Evolutionary conservation across 2,113 vertebrate genomes (phyloP), one percentile per base, ranked within the genome.

Genomic region (Thymallus thymallus): DNA sequence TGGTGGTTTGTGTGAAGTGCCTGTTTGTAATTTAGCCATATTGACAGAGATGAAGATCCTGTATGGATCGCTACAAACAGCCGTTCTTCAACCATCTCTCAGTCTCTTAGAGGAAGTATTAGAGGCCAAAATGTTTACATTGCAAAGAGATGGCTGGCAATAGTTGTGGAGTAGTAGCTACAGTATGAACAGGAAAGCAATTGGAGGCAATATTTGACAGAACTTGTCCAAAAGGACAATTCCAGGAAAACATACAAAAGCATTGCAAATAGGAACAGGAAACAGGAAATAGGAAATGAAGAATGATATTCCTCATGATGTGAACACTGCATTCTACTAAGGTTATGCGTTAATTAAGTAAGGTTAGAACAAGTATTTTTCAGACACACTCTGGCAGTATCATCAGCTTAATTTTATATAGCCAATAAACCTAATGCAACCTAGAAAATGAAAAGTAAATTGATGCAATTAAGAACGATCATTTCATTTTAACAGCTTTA

Each of bases 1-100:
- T 85, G 75, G 69, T 79, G 83, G 85, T 90, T 88, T 84, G 85
- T 92, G 91, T 92, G 81, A 89, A 90, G 86, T 80, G 77, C 74
- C 72, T 80, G 80, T 82, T 76, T 71, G 69, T 74, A 75, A 84
- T 85, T 81, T 69, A 65, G 80, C 66, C 45, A 26, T 45, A 22
- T 84, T 86, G 66, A 82, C 75, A 81, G 51, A 55, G 18, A 55
- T 55, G 74, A 26, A 74, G 65, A 80, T 77, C 76, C 80, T 85
- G 58, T 74, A 69, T 67, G 78, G 76, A 80, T 76, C 65, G 68
- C 72, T 75, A 79, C 74, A 29, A 75, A 51, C 48, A 60, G n/a
- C 41, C 77, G 69, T 72, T 76, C 83, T 80, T 77, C 79, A 84
- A 74, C 86, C 73, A 80, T 86, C 61, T 45, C 58, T 82, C 73